Conservation (phyloP, 2,797 vertebrate species). For the Propithecus perrieri region DNA sequence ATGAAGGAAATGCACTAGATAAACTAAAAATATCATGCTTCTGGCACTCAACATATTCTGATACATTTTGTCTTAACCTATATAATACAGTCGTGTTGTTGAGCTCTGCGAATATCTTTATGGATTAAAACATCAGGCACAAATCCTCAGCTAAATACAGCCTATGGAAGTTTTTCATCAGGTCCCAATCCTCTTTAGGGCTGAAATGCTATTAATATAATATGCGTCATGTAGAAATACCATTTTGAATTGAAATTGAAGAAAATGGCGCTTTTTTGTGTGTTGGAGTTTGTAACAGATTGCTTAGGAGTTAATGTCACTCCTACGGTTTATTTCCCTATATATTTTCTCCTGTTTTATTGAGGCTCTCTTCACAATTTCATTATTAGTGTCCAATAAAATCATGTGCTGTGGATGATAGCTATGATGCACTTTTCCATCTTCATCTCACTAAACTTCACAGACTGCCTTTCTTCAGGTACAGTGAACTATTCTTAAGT, state of each 20-base stretch:
- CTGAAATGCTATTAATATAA: not conserved
- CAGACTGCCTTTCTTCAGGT: not conserved
- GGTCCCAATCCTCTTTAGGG: not conserved
- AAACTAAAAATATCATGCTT: constrained; percentile 24
- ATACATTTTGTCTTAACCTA: constrained; percentile 11
- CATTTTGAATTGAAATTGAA: constrained; percentile 30
- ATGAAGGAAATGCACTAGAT: not conserved
- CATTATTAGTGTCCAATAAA: constrained; percentile 16
- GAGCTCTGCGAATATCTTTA: not conserved
- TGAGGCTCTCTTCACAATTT: not conserved
- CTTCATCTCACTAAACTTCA: not conserved
- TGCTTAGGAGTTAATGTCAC: not conserved
- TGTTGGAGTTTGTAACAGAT: not conserved
- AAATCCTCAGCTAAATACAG: not conserved
- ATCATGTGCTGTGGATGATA: not conserved
- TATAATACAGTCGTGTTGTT: not conserved
- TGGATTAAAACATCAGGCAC: not conserved
- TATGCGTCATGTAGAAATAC: not conserved
- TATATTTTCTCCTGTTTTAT: not conserved
- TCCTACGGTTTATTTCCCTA: not conserved
- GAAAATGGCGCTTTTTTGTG: not conserved
- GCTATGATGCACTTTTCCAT: not conserved
- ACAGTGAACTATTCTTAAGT: constrained; percentile 36
- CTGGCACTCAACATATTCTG: not conserved
- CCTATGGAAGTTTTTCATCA: not conserved